phyloP scores from a whole-genome alignment of 2,113 vertebrate genomes.

The Oriolus oriolus region DNA sequence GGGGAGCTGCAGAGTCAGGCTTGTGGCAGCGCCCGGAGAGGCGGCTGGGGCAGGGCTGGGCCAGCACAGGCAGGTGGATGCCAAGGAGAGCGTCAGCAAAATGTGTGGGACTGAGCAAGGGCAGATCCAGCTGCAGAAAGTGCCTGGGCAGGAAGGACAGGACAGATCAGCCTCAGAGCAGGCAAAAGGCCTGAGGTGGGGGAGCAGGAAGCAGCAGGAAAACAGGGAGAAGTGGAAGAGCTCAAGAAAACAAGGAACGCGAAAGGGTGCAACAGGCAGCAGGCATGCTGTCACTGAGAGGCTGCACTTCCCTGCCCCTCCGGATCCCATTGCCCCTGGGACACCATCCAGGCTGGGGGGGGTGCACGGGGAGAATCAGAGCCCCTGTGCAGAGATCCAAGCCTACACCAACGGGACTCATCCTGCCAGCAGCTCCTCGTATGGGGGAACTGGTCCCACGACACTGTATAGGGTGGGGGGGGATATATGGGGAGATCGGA shows the following conservation, averaged over 20 bases:
- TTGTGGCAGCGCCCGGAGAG: accelerated
- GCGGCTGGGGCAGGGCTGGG: neutral
- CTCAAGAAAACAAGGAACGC: neutral
- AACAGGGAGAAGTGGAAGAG: neutral
- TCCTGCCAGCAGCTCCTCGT: neutral
- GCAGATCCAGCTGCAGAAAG: neutral
- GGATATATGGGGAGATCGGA: neutral
- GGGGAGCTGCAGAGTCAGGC: neutral
- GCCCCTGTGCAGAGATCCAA: neutral
- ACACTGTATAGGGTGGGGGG: neutral
- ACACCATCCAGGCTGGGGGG: too few species aligned
- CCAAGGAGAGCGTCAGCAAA: neutral
- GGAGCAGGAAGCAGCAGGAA: neutral
- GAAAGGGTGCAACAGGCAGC: neutral
- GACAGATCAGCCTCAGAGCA: neutral
- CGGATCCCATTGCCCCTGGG: accelerated
- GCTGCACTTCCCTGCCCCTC: neutral
- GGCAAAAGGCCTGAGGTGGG: neutral
- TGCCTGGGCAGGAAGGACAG: neutral
- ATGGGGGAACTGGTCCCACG: neutral
- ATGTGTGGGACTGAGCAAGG: neutral
- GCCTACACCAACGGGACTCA: neutral
- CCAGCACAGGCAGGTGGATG: neutral
- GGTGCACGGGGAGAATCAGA: neutral
- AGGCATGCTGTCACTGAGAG: neutral